These are phyloP conservation scores for Apodemia duryi DNA, from an alignment of 2,888 invertebrate species.

Conservation along the genomic window DNA sequence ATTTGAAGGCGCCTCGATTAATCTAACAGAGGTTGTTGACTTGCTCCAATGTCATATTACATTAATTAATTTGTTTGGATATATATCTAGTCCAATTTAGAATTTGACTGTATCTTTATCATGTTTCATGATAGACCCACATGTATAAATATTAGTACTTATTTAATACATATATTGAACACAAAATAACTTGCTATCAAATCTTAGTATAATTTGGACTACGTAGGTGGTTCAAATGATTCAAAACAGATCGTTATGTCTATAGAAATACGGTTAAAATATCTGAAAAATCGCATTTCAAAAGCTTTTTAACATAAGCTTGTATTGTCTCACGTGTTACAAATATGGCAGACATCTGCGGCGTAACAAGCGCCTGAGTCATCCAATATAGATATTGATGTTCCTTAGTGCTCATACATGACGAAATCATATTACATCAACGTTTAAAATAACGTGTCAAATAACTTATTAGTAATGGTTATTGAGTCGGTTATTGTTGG, in stretches of 20 bases:
- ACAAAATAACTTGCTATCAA: background rate
- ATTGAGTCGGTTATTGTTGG: background rate
- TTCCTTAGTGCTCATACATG: slow-evolving; percentile 8
- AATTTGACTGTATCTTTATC: background rate
- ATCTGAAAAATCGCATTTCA: background rate
- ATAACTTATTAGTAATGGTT: slow-evolving; percentile 12
- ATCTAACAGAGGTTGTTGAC: too few species aligned
- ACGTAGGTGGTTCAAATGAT: background rate
- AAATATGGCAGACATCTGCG: slow-evolving; percentile 18
- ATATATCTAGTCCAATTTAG: background rate
- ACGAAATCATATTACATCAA: slow-evolving; percentile 12
- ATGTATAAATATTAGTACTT: background rate
- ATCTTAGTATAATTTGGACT: background rate
- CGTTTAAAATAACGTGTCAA: slow-evolving; percentile 10
- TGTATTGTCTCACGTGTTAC: background rate
- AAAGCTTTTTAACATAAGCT: slow-evolving; percentile 1
- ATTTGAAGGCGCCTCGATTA: too few species aligned
- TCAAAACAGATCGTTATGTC: background rate
- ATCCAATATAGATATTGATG: slow-evolving; percentile 18
- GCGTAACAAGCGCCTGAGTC: slow-evolving; percentile 18
- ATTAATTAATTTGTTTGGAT: background rate
- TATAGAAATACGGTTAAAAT: background rate
- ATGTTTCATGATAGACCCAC: too few species aligned
- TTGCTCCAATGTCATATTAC: too few species aligned
- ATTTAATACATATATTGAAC: background rate